Conservation (phyloP, 1,140 invertebrate species). For the Zaprionus capensis region DNA sequence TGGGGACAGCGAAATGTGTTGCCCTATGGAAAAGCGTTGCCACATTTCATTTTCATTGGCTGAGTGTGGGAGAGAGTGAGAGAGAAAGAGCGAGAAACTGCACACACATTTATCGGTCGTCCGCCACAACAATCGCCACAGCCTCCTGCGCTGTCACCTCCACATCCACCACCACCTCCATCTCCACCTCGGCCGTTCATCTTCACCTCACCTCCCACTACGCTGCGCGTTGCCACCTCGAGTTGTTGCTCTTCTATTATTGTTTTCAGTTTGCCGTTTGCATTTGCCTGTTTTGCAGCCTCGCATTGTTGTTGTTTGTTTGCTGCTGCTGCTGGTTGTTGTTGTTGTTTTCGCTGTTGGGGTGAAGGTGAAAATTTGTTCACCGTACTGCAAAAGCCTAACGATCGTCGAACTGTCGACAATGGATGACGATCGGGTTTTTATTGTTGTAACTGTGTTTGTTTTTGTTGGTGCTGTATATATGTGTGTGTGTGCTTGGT, state of each 20-base stretch:
- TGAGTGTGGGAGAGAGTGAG: conserved; percentile 13
- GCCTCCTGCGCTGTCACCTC: background rate
- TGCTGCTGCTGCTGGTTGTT: conserved; percentile 17
- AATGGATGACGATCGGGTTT: conserved; percentile 44
- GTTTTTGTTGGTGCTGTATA: conserved; percentile 27
- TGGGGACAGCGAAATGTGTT: conserved; percentile 55
- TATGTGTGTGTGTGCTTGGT: conserved; percentile 30
- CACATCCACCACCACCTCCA: background rate
- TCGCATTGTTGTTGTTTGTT: conserved; percentile 42
- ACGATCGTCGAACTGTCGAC: conserved; percentile 51
- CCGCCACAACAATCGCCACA: background rate
- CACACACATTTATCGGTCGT: conserved; percentile 2
- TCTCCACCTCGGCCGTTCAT: conserved; percentile 1
- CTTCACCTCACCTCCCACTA: conserved; percentile 4
- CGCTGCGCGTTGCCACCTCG: background rate
- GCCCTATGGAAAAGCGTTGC: conserved; percentile 39
- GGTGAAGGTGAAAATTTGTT: conserved; percentile 76
- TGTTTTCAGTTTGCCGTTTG: conserved; percentile 40
- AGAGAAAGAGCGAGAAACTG: conserved; percentile 20
- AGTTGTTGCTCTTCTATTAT: conserved; percentile 46
- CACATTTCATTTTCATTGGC: conserved; percentile 63
- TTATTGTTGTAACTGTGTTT: conserved; percentile 33
- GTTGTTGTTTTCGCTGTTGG: conserved; percentile 46
- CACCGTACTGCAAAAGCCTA: conserved; percentile 42
- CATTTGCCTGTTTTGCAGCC: conserved; percentile 27